Evolutionary conservation across 2,797 vertebrate species (phyloP).

Genomic region (Clarias laeviceps): DNA sequence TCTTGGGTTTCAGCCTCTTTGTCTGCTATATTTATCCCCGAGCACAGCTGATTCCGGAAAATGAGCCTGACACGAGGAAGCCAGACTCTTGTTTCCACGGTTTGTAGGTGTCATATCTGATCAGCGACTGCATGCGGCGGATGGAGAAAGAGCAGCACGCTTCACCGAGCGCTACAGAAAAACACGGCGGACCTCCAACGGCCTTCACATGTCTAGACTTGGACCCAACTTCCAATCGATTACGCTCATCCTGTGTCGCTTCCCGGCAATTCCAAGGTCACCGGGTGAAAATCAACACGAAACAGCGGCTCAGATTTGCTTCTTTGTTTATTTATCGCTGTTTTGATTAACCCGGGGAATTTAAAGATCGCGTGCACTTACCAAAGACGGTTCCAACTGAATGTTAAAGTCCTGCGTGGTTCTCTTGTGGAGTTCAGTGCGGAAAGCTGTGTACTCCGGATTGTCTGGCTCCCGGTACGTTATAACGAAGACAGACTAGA

Average conservation of each 20-base stretch:
- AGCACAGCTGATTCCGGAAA: conserved; percentile 52
- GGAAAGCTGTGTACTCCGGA: conserved; percentile 87
- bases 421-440: conserved; percentile 84
- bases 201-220: conserved; percentile 1
- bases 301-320: not conserved
- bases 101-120: conserved; percentile 56
- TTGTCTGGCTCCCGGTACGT: conserved; percentile 91
- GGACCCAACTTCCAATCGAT: not conserved
- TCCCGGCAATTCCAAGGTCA: not conserved
- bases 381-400: conserved; percentile 87
- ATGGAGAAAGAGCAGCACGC: conserved; percentile 27
- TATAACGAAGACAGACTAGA: conserved; percentile 91
- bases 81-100: conserved; percentile 47
- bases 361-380: conserved; percentile 67
- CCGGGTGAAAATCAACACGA: not conserved
- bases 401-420: conserved; percentile 85
- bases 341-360: not conserved
- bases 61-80: conserved; percentile 50
- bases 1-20: conserved; percentile 35
- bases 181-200: not conserved
- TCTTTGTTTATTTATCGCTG: conserved; percentile 1
- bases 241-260: not conserved
- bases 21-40: conserved; percentile 47
- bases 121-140: conserved; percentile 35
- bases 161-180: conserved; percentile 20